phyloP scores from a whole-genome alignment of 1,140 invertebrate genomes.

The Nilaparvata lugens region DNA sequence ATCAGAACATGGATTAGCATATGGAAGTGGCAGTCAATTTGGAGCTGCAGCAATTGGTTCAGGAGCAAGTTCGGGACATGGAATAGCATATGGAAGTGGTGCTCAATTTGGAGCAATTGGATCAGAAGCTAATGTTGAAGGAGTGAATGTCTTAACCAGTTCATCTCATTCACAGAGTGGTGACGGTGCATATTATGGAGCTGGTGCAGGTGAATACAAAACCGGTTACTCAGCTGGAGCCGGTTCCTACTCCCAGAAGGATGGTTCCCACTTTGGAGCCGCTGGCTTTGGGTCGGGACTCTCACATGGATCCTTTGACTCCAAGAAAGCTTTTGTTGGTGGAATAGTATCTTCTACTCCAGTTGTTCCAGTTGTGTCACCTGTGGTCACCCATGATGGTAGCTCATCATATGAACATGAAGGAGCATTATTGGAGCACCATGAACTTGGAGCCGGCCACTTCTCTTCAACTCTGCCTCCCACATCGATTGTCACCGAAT shows the following conservation, averaged over 20 bases:
- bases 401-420: no score
- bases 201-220: not conserved
- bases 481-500: not conserved
- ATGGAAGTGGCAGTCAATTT: not conserved
- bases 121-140: not conserved
- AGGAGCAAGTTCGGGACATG: conserved; percentile 5
- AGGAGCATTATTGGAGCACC: no score
- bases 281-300: no score
- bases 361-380: no score
- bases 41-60: conserved; percentile 5
- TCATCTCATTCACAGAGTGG: conserved; percentile 2
- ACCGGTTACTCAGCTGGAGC: not conserved
- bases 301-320: no score
- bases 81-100: not conserved
- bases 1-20: not conserved
- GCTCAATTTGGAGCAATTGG: conserved; percentile 14
- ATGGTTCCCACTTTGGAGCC: no score
- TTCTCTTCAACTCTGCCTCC: conserved; percentile 6
- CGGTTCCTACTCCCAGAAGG: no score
- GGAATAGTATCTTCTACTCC: no score
- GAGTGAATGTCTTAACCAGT: not conserved
- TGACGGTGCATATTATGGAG: conserved; percentile 4
- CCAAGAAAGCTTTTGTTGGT: no score
- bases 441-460: not conserved
- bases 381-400: no score